These are phyloP conservation scores for Drosophila subobscura DNA, from an alignment of 1,140 invertebrate genomes.

Conservation along the genomic window DNA sequence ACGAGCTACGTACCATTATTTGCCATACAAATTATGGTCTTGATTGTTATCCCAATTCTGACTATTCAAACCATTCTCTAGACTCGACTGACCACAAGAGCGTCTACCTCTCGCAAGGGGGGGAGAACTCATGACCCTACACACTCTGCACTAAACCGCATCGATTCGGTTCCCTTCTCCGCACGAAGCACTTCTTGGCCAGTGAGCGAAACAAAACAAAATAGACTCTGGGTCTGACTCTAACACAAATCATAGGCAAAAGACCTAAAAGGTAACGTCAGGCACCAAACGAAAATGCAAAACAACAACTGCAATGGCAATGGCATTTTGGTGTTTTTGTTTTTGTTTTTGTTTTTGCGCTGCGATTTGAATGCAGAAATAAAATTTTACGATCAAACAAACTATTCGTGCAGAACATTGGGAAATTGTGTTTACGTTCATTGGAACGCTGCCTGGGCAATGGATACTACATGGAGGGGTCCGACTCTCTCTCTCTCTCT, in stretches of 20 bases:
- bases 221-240: neutral
- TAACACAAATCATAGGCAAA: constrained; percentile 10
- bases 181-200: constrained; percentile 46
- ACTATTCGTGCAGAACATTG: constrained; percentile 80
- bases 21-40: constrained; percentile 14
- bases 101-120: neutral
- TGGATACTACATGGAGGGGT: constrained; percentile 15
- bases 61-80: too few species aligned
- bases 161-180: constrained; percentile 44
- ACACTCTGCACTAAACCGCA: constrained; percentile 26
- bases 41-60: neutral
- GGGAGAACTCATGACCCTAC: constrained; percentile 36
- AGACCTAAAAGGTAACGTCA: neutral
- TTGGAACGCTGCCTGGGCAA: constrained; percentile 41
- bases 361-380: constrained; percentile 78
- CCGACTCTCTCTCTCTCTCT: too few species aligned
- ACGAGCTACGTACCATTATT: constrained; percentile 8
- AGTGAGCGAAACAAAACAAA: neutral
- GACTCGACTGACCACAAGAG: constrained; percentile 15
- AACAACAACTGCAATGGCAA: constrained; percentile 54
- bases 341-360: constrained; percentile 56
- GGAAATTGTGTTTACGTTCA: constrained; percentile 76
- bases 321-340: constrained; percentile 33
- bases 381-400: constrained; percentile 81
- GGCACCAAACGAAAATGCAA: constrained; percentile 3